These are phyloP conservation scores for Actenoides lindsayi DNA, from an alignment of 2,113 vertebrate species.

Conservation along the genomic window DNA sequence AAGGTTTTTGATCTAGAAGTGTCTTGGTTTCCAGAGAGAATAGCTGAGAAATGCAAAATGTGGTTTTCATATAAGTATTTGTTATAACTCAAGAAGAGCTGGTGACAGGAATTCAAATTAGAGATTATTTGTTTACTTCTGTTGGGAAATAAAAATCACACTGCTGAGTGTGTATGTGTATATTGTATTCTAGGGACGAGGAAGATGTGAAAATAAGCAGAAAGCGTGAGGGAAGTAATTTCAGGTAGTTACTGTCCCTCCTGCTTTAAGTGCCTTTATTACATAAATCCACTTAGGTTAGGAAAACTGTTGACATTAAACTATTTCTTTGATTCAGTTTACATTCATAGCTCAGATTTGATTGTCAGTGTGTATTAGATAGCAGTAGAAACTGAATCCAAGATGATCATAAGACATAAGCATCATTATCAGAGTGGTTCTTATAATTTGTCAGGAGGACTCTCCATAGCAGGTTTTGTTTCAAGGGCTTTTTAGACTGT, in stretches of 20 bases:
- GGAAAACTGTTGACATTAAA: not conserved
- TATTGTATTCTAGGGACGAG: not conserved
- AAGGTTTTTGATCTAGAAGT: not conserved
- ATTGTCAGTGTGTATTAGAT: not conserved
- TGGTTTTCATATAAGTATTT: not conserved
- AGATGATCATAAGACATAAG: not conserved
- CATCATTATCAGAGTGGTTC: not conserved
- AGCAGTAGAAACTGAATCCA: not conserved
- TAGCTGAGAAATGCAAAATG: not conserved
- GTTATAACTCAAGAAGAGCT: not conserved
- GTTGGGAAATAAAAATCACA: not conserved
- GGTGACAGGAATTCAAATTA: not conserved
- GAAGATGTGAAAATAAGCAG: not conserved
- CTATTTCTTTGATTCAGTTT: not conserved
- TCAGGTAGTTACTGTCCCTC: not conserved
- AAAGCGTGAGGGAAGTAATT: not conserved
- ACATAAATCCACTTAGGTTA: not conserved
- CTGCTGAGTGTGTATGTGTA: not conserved
- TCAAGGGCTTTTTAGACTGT: not conserved
- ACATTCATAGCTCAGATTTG: not conserved
- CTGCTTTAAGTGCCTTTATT: not conserved
- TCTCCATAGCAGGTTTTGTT: not conserved
- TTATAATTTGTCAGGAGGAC: not conserved
- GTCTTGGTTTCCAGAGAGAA: not conserved
- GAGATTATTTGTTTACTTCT: not conserved